phyloP scores from a whole-genome alignment of 2,888 invertebrate genomes.

The Eupithecia inturbata region DNA sequence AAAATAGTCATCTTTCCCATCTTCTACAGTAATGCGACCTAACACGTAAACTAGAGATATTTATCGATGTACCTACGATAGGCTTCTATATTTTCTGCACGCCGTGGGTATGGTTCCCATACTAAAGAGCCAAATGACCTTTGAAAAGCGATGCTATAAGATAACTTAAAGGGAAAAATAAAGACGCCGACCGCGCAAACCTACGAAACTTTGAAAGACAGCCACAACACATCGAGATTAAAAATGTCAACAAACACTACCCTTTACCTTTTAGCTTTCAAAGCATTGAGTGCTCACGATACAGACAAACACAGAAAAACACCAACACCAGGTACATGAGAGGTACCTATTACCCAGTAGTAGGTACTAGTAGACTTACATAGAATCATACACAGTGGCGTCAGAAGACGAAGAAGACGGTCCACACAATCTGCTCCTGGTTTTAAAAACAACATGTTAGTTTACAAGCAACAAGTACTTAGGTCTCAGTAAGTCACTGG shows the following conservation, averaged over 20 bases:
- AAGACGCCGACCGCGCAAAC: neutral
- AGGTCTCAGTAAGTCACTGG: slow-evolving; percentile 24
- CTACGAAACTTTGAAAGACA: neutral
- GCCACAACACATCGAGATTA: neutral
- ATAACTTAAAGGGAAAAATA: no score
- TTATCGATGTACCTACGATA: no score
- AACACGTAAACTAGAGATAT: no score
- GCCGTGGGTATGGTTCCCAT: no score
- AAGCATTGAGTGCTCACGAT: neutral
- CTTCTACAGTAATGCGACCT: no score
- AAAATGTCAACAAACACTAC: neutral
- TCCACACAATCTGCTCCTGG: slow-evolving; percentile 50
- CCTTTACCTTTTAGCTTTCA: neutral
- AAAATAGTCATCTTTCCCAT: no score
- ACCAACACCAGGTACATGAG: neutral
- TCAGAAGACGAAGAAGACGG: slow-evolving; percentile 32
- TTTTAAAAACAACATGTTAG: slow-evolving; percentile 28
- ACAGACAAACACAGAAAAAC: neutral
- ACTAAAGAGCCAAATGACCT: neutral
- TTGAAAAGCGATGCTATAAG: neutral
- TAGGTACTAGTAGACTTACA: slow-evolving; percentile 48
- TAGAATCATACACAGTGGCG: slow-evolving; percentile 48
- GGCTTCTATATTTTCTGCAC: no score
- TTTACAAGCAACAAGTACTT: neutral
- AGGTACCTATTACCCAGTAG: neutral